A percentile compares a stretch with the other conserved stretches of the same genome.
Conservation (phyloP, 2,888 invertebrate species). For the Cetonia aurata region DNA sequence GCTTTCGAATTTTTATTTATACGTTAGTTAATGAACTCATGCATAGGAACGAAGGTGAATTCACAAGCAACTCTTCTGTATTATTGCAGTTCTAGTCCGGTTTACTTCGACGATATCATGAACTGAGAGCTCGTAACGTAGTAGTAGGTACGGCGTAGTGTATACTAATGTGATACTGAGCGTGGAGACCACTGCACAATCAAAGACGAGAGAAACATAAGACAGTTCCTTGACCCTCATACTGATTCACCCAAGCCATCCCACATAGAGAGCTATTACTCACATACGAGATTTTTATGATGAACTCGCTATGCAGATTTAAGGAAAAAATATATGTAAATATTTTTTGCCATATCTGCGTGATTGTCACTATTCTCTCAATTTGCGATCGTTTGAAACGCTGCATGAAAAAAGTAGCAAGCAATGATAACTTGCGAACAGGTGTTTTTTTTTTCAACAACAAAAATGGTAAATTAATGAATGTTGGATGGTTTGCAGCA, state of each 20-base stretch:
- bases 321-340: too few species aligned
- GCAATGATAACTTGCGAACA: too few species aligned
- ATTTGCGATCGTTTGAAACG: too few species aligned
- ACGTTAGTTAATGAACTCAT: neutral
- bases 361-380: too few species aligned
- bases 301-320: neutral
- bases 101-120: slow-evolving; percentile 1
- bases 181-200: slow-evolving; percentile 20
- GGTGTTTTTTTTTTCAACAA: too few species aligned
- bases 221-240: slow-evolving; percentile 36
- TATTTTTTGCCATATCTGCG: too few species aligned
- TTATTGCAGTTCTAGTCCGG: slow-evolving; percentile 5
- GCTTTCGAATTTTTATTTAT: slow-evolving; percentile 10
- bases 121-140: slow-evolving; percentile 1
- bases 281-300: neutral
- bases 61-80: slow-evolving; percentile 1
- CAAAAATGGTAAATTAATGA: too few species aligned
- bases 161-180: slow-evolving; percentile 1
- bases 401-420: too few species aligned
- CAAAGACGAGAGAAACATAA: slow-evolving; percentile 8
- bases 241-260: slow-evolving; percentile 17
- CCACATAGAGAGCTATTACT: neutral
- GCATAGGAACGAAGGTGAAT: neutral
- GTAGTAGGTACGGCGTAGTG: neutral
- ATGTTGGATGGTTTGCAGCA: too few species aligned